These are phyloP conservation scores for Nannoperca obscura DNA, from an alignment of 2,797 vertebrate species.

Conservation along the genomic window DNA sequence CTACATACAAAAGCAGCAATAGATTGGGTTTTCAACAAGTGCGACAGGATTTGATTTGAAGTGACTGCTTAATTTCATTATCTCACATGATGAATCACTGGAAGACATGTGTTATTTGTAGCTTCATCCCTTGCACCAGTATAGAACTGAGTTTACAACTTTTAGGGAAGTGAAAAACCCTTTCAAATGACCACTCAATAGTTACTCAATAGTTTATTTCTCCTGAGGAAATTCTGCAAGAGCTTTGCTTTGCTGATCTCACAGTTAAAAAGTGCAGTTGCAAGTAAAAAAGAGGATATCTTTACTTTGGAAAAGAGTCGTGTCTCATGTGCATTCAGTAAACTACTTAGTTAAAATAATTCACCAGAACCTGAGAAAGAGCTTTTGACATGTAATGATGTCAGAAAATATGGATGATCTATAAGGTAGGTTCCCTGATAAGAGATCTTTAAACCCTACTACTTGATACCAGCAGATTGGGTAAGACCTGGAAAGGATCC, in stretches of 20 bases:
- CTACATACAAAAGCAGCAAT: background rate
- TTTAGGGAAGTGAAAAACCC: slow-evolving; percentile 75
- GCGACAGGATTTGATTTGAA: background rate
- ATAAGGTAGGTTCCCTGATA: slow-evolving; percentile 3
- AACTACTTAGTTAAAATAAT: background rate
- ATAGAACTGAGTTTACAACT: slow-evolving; percentile 19
- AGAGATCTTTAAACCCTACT: slow-evolving; percentile 35
- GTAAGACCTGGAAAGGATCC: slow-evolving; percentile 30
- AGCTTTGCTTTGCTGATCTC: slow-evolving; percentile 72
- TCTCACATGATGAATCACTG: slow-evolving; percentile 55
- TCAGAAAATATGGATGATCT: slow-evolving; percentile 13
- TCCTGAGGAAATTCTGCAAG: slow-evolving; percentile 65
- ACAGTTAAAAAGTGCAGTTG: slow-evolving; percentile 67
- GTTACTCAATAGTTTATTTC: slow-evolving; percentile 72
- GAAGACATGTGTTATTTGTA: slow-evolving; percentile 45
- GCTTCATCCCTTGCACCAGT: slow-evolving; percentile 37
- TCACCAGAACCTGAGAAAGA: background rate
- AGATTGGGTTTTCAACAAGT: background rate
- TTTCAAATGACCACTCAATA: slow-evolving; percentile 53
- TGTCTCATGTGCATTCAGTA: slow-evolving; percentile 13
- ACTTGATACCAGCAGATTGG: slow-evolving; percentile 31
- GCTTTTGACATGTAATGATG: background rate
- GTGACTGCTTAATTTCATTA: background rate
- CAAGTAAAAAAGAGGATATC: slow-evolving; percentile 61
- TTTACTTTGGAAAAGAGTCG: slow-evolving; percentile 25